Evolutionary conservation across 2,113 vertebrate species (phyloP).

Genomic region (Sebastes fasciatus): DNA sequence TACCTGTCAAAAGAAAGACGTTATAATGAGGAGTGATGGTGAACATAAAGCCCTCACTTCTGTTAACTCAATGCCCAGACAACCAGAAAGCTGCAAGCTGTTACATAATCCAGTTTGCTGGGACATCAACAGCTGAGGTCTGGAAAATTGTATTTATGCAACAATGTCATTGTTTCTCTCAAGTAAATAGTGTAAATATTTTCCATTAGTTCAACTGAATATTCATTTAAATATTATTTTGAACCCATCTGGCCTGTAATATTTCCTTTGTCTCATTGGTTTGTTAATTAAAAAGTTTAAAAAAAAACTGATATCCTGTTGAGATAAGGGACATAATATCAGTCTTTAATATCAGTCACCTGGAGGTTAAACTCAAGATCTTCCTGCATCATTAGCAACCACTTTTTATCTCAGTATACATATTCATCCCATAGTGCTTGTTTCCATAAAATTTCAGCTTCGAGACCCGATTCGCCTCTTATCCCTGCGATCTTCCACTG

Average conservation of each 20-base stretch:
- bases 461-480: neutral
- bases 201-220: no score
- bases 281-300: neutral
- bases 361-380: neutral
- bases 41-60: neutral
- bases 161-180: neutral
- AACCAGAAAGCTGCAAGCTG: neutral
- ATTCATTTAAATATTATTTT: no score
- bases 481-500: constrained; percentile 7
- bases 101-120: neutral
- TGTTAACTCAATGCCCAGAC: neutral
- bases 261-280: no score
- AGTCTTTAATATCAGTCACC: neutral
- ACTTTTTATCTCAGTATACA: neutral
- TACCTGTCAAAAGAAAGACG: neutral
- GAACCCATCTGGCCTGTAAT: no score
- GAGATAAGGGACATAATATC: neutral
- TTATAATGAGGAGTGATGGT: neutral
- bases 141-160: neutral
- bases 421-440: neutral
- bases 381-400: neutral
- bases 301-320: neutral
- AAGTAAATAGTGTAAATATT: no score
- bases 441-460: neutral
- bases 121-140: neutral